phyloP scores from a whole-genome alignment of 2,888 invertebrate genomes.

The Orthosia incerta region DNA sequence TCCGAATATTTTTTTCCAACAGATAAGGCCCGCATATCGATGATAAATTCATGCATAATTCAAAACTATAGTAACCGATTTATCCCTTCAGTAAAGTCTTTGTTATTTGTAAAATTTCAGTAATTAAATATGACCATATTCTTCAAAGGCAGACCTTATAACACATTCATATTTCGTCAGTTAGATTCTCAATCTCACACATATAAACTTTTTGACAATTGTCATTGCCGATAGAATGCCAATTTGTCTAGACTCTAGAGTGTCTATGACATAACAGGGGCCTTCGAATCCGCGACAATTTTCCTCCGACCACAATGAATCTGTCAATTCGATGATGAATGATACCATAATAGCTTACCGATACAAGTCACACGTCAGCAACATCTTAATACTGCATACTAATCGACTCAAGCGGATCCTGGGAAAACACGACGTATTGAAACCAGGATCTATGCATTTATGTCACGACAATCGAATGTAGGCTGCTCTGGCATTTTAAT shows the following conservation, averaged over 20 bases:
- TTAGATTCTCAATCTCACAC: too few species aligned
- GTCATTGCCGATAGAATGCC: too few species aligned
- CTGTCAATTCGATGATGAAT: slow-evolving; percentile 36
- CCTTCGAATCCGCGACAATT: background rate
- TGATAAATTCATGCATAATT: slow-evolving; percentile 32
- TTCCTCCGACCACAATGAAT: background rate
- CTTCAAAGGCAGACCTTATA: too few species aligned
- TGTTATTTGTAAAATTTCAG: background rate
- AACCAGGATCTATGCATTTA: slow-evolving; percentile 54
- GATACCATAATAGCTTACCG: slow-evolving; percentile 37
- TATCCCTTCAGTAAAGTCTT: slow-evolving; percentile 11
- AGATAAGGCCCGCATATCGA: slow-evolving; percentile 55
- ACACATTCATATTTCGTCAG: too few species aligned
- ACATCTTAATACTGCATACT: slow-evolving; percentile 45
- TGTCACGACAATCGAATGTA: slow-evolving; percentile 49
- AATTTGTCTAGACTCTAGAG: too few species aligned
- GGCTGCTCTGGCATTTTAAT: slow-evolving; percentile 48
- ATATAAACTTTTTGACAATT: too few species aligned
- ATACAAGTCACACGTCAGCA: slow-evolving; percentile 33
- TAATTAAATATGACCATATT: too few species aligned
- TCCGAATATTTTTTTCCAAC: slow-evolving; percentile 21
- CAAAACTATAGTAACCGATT: slow-evolving; percentile 5
- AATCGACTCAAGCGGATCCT: slow-evolving; percentile 55
- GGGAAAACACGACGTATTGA: slow-evolving; percentile 53
- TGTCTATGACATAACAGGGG: background rate